These are phyloP conservation scores for Babylonia areolata DNA, from an alignment of 1,140 invertebrate genomes.

Conservation along the genomic window DNA sequence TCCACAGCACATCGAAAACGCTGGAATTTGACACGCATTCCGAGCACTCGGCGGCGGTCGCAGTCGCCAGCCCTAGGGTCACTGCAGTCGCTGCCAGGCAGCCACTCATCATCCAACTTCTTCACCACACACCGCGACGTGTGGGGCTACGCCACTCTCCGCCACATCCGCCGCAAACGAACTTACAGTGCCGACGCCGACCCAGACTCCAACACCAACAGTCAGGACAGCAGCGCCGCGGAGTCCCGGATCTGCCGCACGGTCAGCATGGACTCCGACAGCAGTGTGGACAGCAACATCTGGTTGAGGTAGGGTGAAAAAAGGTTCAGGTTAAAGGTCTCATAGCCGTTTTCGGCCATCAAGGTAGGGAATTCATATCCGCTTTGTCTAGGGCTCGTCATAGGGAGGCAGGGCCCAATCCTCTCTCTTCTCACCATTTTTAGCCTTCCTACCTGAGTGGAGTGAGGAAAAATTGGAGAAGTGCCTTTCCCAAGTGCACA, in stretches of 20 bases:
- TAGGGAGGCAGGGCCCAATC: too few relatives aligned
- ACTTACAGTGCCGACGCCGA: slow-evolving; percentile 68
- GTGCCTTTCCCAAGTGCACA: too few relatives aligned
- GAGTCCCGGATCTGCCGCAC: slow-evolving; percentile 36
- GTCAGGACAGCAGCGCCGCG: not conserved
- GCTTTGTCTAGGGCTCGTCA: too few relatives aligned
- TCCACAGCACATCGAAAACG: slow-evolving; percentile 66
- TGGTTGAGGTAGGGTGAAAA: slow-evolving; percentile 47
- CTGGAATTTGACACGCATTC: slow-evolving; percentile 68
- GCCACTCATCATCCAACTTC: slow-evolving; percentile 6
- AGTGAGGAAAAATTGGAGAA: too few relatives aligned
- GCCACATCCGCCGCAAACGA: slow-evolving; percentile 83
- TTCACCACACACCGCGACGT: slow-evolving; percentile 76
- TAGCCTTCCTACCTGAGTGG: too few relatives aligned
- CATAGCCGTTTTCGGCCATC: too few relatives aligned
- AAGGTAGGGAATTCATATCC: too few relatives aligned
- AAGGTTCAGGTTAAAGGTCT: too few relatives aligned
- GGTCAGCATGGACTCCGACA: slow-evolving; percentile 48
- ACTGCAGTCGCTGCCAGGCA: slow-evolving; percentile 26
- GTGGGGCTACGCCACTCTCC: slow-evolving; percentile 87
- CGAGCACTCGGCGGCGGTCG: slow-evolving; percentile 61
- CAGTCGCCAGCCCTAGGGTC: slow-evolving; percentile 39
- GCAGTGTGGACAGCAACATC: slow-evolving; percentile 49
- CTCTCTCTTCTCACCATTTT: too few relatives aligned
- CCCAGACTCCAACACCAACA: slow-evolving; percentile 53